Percentiles rank a stretch among this genome's conserved stretches.
phyloP scores from a whole-genome alignment of 2,113 vertebrate species.

The Chroicocephalus ridibundus region DNA sequence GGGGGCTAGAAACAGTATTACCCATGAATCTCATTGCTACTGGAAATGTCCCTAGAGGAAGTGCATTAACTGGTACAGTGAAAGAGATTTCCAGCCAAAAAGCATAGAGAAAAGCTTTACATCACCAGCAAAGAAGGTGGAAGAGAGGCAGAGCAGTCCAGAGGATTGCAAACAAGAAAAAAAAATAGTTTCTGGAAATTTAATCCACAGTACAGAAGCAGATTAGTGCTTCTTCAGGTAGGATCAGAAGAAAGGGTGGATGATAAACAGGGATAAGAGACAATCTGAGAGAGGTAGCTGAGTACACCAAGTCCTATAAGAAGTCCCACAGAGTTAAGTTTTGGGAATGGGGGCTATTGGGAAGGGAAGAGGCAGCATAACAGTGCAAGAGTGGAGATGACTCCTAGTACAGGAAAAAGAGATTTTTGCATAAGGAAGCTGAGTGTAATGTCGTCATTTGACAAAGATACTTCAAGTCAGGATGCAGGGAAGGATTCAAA shows the following conservation, averaged over 20 bases:
- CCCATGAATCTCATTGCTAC: background rate
- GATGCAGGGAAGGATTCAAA: background rate
- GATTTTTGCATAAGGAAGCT: background rate
- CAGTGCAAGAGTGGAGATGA: rapidly evolving
- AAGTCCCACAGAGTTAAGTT: background rate
- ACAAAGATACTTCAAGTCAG: background rate
- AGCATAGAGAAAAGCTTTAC: background rate
- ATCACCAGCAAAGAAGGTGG: background rate
- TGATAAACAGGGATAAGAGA: background rate
- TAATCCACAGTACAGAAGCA: background rate
- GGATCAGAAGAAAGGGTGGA: background rate
- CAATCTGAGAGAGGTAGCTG: background rate
- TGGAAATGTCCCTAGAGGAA: background rate
- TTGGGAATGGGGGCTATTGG: rapidly evolving
- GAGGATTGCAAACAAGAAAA: background rate
- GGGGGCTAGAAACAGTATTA: background rate
- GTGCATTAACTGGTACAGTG: background rate
- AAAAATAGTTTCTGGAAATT: background rate
- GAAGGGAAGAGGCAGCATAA: background rate
- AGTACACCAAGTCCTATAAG: background rate
- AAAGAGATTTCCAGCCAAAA: background rate
- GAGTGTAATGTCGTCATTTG: background rate
- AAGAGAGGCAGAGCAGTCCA: background rate
- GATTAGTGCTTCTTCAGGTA: background rate
- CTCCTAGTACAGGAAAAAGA: background rate